phyloP scores from a whole-genome alignment of 2,797 vertebrate species.

The Peromyscus eremicus region DNA sequence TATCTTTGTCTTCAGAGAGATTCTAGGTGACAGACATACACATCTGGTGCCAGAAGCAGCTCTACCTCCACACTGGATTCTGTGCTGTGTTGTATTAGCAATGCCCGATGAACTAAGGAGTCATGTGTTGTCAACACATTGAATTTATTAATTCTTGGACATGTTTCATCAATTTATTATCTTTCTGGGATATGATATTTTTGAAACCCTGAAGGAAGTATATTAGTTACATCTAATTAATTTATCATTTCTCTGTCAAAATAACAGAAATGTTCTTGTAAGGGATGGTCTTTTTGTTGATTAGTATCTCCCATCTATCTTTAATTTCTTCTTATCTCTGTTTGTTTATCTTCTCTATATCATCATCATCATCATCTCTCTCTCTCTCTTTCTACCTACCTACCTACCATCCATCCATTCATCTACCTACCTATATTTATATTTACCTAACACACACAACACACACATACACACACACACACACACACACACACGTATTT shows the following conservation, averaged over 20 bases:
- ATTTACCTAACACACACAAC: neutral
- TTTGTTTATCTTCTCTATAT: neutral
- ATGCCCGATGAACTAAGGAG: neutral
- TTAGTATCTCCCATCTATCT: neutral
- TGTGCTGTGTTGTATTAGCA: neutral
- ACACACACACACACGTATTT: neutral
- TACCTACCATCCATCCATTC: neutral
- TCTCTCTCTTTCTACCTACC: neutral
- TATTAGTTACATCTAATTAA: neutral
- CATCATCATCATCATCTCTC: too few species aligned
- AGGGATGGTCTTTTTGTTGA: neutral
- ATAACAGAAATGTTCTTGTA: neutral
- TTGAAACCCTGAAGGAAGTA: neutral
- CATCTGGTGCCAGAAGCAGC: neutral
- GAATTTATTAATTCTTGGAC: neutral
- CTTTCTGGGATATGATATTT: neutral
- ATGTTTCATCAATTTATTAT: neutral
- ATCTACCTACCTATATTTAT: neutral
- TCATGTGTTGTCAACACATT: neutral
- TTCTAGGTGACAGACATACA: neutral
- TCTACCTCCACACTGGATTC: accelerated
- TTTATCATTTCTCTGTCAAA: neutral
- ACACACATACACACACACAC: neutral
- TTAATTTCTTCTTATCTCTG: neutral
- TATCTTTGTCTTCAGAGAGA: neutral